Base-by-base conservation (phyloP, 1,140 invertebrate species). In the Dendrolimus kikuchii region DNA sequence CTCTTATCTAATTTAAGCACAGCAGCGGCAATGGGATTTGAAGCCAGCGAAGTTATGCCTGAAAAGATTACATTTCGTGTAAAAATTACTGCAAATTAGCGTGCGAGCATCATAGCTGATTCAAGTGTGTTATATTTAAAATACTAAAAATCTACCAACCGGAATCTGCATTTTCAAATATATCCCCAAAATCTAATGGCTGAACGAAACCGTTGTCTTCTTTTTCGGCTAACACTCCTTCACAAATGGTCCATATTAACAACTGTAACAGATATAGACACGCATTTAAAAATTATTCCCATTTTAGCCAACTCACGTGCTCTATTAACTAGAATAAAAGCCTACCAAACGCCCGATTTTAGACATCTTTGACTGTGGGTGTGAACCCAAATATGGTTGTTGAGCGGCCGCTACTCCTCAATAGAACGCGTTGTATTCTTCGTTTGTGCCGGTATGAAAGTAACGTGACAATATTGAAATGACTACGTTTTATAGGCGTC, bases 401-500 rank as follows among this genome's bases (percentile, higher is more conserved):
- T 73, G 60, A 49, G 59, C 60, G 48, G 63, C 49, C 50, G 64
- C 66, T 59, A 50, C 67, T 68, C 60, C 57, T 74, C 54, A 57
- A 60, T 53, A 42, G 53, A 48, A 58, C 37, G 59, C 70, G 76
- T 72, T 67, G 75, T 78, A 66, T 72, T 68, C 67, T 65, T 64
- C 57, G 62, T 73, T 79, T 71, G 64, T 56, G 64, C 70, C 60
- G 67, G 71, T 68, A 83, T 82, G 76, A 86, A 86, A 86, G 82
- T 86, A 86, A 79, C 80, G 81, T 77, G 68, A 81, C 62, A 78
- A 64, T 74, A 75, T 82, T 70, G 77, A 66, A 82, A 77, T 77
- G 77, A 80, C 80, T 82, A 82, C 71, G 78, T 86, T 86, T 86
- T 86, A 86, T 86, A 86, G 82, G 78, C 79, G 77, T 78, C 66